A percentile compares a stretch with the other conserved stretches of the same genome.
These are phyloP conservation scores for Leptosomus discolor DNA, from an alignment of 2,113 vertebrate genomes.

Conservation along the genomic window DNA sequence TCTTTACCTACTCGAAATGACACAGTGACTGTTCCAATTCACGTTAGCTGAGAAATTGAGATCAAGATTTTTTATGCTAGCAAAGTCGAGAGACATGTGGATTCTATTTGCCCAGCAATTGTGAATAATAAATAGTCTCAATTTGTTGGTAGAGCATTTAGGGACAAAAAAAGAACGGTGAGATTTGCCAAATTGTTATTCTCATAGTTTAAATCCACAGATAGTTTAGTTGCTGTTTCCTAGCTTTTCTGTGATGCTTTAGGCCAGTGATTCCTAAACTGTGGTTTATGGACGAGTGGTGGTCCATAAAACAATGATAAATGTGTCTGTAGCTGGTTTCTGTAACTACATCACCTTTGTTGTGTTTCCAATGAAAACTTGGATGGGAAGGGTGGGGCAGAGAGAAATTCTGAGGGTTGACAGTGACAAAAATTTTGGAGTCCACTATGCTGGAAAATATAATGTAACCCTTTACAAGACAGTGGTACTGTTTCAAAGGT, in stretches of 20 bases:
- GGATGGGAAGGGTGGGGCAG: not conserved
- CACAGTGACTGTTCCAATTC: not conserved
- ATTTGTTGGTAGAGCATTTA: slow-evolving; percentile 31
- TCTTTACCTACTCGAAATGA: slow-evolving; percentile 3
- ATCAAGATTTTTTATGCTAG: not conserved
- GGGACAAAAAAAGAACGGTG: not conserved
- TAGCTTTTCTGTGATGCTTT: not conserved
- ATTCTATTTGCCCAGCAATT: slow-evolving; percentile 33
- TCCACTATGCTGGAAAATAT: not conserved
- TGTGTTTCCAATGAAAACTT: slow-evolving; percentile 26
- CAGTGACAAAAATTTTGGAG: not conserved
- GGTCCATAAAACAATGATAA: slow-evolving; percentile 19
- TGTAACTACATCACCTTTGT: slow-evolving; percentile 18
- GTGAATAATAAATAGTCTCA: slow-evolving; percentile 23
- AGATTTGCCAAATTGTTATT: slow-evolving; percentile 28
- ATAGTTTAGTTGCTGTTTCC: slow-evolving; percentile 20
- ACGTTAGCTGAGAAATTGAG: not conserved
- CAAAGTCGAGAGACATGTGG: not conserved
- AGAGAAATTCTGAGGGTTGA: not conserved
- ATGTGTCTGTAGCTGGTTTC: slow-evolving; percentile 14
- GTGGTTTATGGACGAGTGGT: slow-evolving; percentile 22
- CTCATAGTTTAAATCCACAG: not conserved
- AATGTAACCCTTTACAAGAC: not conserved
- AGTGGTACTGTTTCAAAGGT: not conserved
- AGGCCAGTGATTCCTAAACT: not conserved